Base-by-base conservation (phyloP, 2,113 vertebrate species). In the Corydoras sp. region DNA sequence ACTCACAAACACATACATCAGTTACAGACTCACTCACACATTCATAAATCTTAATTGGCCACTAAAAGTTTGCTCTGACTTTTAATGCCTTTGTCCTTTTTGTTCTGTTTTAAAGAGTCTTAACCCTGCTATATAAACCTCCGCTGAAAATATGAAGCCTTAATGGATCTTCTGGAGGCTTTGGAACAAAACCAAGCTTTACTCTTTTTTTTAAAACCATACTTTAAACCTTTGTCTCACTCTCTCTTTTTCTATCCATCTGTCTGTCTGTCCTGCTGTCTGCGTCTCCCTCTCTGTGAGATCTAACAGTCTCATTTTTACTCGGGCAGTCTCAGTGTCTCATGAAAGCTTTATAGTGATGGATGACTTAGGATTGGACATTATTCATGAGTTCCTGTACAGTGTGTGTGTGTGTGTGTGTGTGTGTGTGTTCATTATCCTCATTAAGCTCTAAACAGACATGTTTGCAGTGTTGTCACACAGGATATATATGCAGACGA, bases 311-410 rank as follows among this genome's bases (percentile, higher is more conserved):
- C 71, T 77, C 76, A 69, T 66, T 78, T 78, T 74, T 74, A 54
- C 50, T 63, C 35, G 35, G 59, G 24, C 43, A 31, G 62, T 78
- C 58, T 73, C 63, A 49, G 62, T 67, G 68, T 32, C 77, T 81
- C 74, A 81, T 81, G 53, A 81, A 81, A 81, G 18, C 65, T 79
- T 81, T 71, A 79, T 81, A 49, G 58, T 15, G 62, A 77, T 35
- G 70, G 74, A 73, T 31, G 8, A 50, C 63, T 32, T 35, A 67
- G 65, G 43, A 54, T 35, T 71, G 65, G 43, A 54, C 76, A 80
- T 78, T 80, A 80, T 78, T 80, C 73, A 78, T 80, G 66, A 68
- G 59, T 67, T 55, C 51, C 66, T 58, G 56, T 56, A 55, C 29
- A 2, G 14, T 12, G 43, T 51, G 48, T 49, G 62, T 65, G 13